phyloP scores from a whole-genome alignment of 1,140 invertebrate genomes.

The Dermatophagoides farinae region DNA sequence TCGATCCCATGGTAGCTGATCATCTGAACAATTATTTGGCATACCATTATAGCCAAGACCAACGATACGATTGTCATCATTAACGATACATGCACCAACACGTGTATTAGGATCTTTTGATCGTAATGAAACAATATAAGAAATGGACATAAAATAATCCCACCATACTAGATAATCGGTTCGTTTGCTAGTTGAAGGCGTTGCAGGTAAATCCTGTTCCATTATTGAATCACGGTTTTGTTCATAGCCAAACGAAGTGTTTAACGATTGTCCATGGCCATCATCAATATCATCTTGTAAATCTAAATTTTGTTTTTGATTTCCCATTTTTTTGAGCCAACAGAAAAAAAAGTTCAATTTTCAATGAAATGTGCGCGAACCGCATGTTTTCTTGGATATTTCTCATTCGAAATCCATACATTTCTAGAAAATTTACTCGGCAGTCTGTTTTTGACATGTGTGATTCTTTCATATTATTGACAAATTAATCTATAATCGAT shows the following conservation, averaged over 20 bases:
- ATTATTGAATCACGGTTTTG: no score
- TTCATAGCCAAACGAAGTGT: no score
- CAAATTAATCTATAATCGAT: no score
- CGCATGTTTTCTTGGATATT: no score
- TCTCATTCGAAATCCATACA: no score
- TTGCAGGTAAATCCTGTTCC: neutral
- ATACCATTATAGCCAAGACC: conserved; percentile 91
- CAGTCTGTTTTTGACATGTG: no score
- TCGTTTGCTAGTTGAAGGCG: conserved; percentile 26
- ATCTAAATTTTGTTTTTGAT: neutral
- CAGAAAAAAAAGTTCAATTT: no score
- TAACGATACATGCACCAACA: conserved; percentile 77
- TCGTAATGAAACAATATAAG: conserved; percentile 58
- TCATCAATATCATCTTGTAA: neutral
- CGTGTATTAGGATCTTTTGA: conserved; percentile 82
- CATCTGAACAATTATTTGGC: conserved; percentile 65
- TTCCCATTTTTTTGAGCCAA: neutral
- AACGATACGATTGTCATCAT: conserved; percentile 67
- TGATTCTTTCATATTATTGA: no score
- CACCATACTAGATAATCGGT: conserved; percentile 47
- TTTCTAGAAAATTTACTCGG: no score
- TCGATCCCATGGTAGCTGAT: conserved; percentile 66
- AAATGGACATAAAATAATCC: conserved; percentile 81
- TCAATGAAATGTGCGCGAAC: no score
- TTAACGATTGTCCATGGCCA: no score